Base-by-base conservation (phyloP, 2,113 vertebrate species). In the Scomber colias region DNA sequence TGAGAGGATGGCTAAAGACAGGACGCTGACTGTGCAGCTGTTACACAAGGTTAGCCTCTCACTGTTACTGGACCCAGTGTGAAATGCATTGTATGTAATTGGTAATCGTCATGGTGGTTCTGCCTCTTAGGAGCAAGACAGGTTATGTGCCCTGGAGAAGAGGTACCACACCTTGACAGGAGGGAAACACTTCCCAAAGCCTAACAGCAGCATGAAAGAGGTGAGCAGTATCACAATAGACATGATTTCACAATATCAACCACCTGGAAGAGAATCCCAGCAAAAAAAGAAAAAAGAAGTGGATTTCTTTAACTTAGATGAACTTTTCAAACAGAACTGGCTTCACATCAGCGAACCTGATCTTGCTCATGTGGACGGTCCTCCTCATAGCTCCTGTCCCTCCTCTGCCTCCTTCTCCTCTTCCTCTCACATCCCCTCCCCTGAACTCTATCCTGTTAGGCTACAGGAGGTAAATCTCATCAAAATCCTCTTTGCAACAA, bases 71-170 rank as follows among this genome's bases (percentile, higher is more conserved):
- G 24, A 44, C 49, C 8, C 15, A 1, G 7, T 57, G n/a, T 56
- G 13, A 27, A n/a, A 16, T 57, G 14, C 9, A 48, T n/a, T 55
- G 54, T 6, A 11, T 49, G 68, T 15, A 53, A n/a, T 16, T 53
- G 0, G 13, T 40, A 6, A 49, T 5, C 15, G 27, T 0, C 59
- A 71, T 65, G 7, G 53, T 75, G 45, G 13, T 35, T 83, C 16
- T n/a, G 0, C 12, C 11, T 49, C 65, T 9, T 80, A 99, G 97
- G 98, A 99, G 90, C 97, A 98, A 79, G 97, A 99, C 86, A 95
- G 93, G 65, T 88, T 99, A 40, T 56, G 91, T 2, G 66, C 75
- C 5, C 82, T 99, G 82, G 98, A 99, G 89, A 96, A 94, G 87
- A 94, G 92, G 46, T 97, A 97, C 82, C 94, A 95, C 60, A 82